These are phyloP conservation scores for Spinus pinus DNA, from an alignment of 2,797 vertebrate species.

Conservation along the genomic window DNA sequence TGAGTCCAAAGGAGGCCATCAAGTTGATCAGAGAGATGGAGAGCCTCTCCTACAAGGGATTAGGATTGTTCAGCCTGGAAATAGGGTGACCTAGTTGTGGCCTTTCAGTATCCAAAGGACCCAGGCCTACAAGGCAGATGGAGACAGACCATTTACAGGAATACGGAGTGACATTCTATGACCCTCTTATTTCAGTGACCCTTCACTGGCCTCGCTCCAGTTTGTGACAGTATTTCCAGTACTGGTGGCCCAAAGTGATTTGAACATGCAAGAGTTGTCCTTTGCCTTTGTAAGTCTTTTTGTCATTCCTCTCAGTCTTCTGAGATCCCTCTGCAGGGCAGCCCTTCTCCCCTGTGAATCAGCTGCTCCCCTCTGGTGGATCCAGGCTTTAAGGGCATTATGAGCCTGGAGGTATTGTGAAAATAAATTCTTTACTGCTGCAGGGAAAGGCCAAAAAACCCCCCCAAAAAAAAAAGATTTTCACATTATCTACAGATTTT, in stretches of 20 bases:
- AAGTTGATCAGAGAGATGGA: background rate
- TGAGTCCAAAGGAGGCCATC: background rate
- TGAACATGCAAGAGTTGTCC: background rate
- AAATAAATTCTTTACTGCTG: background rate
- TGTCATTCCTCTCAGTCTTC: background rate
- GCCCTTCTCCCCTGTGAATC: background rate
- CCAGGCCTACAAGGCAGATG: no score
- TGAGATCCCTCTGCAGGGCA: background rate
- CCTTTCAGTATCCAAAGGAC: background rate
- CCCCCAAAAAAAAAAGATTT: background rate
- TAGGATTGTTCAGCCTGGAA: background rate
- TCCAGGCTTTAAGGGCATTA: background rate
- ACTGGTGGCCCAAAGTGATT: background rate
- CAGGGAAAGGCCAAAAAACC: background rate
- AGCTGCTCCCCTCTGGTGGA: background rate
- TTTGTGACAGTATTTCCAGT: background rate
- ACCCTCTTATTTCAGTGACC: background rate
- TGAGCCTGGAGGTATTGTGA: background rate
- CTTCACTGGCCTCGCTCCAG: fast-evolving
- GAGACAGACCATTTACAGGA: background rate
- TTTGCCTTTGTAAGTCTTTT: background rate
- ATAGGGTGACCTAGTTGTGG: background rate
- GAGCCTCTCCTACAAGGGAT: background rate
- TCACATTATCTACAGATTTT: background rate
- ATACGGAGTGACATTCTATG: background rate